phyloP scores from a whole-genome alignment of 2,888 invertebrate genomes.

The Phasia obesa region DNA sequence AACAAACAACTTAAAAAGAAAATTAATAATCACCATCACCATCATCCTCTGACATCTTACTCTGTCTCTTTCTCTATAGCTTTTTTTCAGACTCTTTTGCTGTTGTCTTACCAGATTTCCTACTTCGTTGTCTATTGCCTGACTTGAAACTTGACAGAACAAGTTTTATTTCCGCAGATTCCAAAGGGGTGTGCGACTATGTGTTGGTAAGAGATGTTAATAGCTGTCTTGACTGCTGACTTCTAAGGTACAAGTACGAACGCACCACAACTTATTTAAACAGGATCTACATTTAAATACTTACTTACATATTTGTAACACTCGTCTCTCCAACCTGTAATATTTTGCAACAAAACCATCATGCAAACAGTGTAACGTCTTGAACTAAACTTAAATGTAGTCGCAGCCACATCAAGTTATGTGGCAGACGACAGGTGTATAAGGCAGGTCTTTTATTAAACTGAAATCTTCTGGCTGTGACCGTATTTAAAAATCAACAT shows the following conservation, averaged over 20 bases:
- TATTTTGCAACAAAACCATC: background rate
- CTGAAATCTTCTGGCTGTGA: background rate
- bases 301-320: constrained; percentile 29
- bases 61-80: constrained; percentile 13
- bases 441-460: constrained; percentile 47
- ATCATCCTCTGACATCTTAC: constrained; percentile 49
- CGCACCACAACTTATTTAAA: constrained; percentile 7
- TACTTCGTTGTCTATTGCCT: background rate
- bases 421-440: constrained; percentile 58
- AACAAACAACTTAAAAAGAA: constrained; percentile 63
- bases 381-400: constrained; percentile 4
- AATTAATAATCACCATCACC: constrained; percentile 67
- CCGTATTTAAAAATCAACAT: constrained; percentile 40
- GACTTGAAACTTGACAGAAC: constrained; percentile 63
- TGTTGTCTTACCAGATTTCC: constrained; percentile 3
- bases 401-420: constrained; percentile 25
- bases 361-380: constrained; percentile 29
- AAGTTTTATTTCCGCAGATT: constrained; percentile 69
- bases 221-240: constrained; percentile 43
- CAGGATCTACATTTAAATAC: constrained; percentile 68
- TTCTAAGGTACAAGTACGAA: constrained; percentile 8
- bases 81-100: background rate
- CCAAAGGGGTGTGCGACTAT: constrained; percentile 27
- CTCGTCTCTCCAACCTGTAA: constrained; percentile 6
- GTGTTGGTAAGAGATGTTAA: constrained; percentile 31